A percentile compares a stretch with the other conserved stretches of the same genome.
These are phyloP conservation scores for Acronicta psi DNA, from an alignment of 2,888 invertebrate species.

Conservation along the genomic window DNA sequence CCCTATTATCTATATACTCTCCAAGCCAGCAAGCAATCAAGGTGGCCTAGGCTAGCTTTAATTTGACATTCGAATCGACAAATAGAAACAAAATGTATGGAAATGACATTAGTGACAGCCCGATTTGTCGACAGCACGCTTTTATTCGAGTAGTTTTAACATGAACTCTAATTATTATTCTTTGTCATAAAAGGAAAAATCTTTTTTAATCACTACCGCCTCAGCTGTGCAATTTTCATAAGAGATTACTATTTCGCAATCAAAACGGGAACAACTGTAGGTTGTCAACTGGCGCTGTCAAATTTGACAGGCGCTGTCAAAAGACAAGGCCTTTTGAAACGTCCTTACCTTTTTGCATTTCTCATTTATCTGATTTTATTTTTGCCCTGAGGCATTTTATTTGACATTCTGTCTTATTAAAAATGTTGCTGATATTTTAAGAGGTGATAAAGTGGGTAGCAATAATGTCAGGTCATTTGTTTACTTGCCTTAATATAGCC, in stretches of 20 bases:
- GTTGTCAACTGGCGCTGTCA: constrained; percentile 45
- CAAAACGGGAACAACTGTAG: constrained; percentile 44
- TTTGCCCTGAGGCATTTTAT: constrained; percentile 12
- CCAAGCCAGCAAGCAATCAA: no score
- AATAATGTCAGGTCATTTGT: constrained; percentile 15
- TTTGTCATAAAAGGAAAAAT: constrained; percentile 25
- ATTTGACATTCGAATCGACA: no score
- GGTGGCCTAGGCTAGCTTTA: no score
- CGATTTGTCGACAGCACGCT: no score
- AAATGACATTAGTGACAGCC: no score
- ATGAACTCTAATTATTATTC: constrained; percentile 24
- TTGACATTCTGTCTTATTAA: constrained; percentile 23
- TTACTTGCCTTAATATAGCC: no score
- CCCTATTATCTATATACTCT: no score
- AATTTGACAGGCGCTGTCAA: constrained; percentile 49
- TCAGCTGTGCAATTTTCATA: constrained; percentile 53
- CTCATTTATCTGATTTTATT: constrained; percentile 26
- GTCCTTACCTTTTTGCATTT: constrained; percentile 41
- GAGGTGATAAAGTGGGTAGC: constrained; percentile 25
- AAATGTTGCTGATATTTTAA: constrained; percentile 13
- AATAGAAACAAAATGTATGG: no score
- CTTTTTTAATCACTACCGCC: constrained; percentile 38
- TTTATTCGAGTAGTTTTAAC: not conserved
- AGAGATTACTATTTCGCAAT: constrained; percentile 53
- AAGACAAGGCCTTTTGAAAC: constrained; percentile 32